phyloP scores from a whole-genome alignment of 2,113 vertebrate species.

The Tragelaphus buxtoni region DNA sequence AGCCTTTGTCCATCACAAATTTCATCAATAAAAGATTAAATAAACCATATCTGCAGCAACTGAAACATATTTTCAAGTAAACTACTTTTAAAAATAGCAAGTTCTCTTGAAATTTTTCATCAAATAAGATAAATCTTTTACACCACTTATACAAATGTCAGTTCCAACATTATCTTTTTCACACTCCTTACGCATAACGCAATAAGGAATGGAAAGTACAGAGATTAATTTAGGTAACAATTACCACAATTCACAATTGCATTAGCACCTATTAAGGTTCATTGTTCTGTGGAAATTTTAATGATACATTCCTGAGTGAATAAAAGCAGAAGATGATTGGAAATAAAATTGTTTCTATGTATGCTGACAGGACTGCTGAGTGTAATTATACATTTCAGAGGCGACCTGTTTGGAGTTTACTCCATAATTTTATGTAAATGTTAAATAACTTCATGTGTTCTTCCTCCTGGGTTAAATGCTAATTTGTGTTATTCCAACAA shows the following conservation, averaged over 20 bases:
- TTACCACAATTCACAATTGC: conserved; percentile 83
- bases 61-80: background rate
- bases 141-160: conserved; percentile 70
- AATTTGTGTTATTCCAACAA: conserved; percentile 74
- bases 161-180: conserved; percentile 74
- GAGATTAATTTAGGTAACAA: conserved; percentile 86
- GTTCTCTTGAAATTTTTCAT: conserved; percentile 31
- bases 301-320: conserved; percentile 83
- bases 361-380: conserved; percentile 82
- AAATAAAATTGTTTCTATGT: conserved; percentile 83
- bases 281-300: conserved; percentile 85
- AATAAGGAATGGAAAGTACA: conserved; percentile 76
- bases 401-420: conserved; percentile 83
- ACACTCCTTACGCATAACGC: conserved; percentile 67
- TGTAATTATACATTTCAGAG: conserved; percentile 83
- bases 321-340: conserved; percentile 82
- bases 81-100: conserved; percentile 33
- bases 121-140: conserved; percentile 57
- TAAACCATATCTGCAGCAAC: background rate
- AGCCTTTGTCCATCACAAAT: background rate
- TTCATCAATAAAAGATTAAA: background rate
- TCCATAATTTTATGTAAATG: conserved; percentile 85
- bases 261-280: conserved; percentile 85
- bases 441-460: conserved; percentile 76
- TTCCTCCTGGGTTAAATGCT: conserved; percentile 78